Percentiles rank a stretch among this genome's conserved stretches.
phyloP scores from a whole-genome alignment of 2,113 vertebrate species.

The Ochotona princeps region DNA sequence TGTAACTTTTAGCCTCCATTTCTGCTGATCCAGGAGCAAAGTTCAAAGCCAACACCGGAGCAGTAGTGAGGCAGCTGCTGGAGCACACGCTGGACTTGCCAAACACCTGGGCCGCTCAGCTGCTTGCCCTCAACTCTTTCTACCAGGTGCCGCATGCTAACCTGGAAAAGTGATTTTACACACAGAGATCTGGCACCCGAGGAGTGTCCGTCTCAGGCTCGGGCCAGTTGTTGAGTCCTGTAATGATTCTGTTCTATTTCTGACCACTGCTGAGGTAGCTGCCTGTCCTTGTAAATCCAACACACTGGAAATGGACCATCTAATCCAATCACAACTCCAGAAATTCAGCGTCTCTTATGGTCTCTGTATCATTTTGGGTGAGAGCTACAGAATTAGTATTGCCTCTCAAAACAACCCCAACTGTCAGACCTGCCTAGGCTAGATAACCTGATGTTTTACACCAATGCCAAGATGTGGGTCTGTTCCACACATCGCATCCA shows the following conservation, averaged over 20 bases:
- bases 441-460: too few species aligned
- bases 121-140: neutral
- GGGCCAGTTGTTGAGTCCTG: neutral
- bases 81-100: neutral
- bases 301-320: neutral
- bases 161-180: neutral
- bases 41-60: too few species aligned
- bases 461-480: neutral
- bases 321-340: neutral
- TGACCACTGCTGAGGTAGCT: neutral
- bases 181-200: neutral
- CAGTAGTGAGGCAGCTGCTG: too few species aligned
- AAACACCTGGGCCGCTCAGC: accelerated
- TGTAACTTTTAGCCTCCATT: neutral
- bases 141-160: neutral
- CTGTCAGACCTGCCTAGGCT: neutral
- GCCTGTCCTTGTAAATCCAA: conserved; percentile 40
- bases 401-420: neutral
- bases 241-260: conserved; percentile 52
- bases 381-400: neutral
- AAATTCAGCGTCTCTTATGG: neutral
- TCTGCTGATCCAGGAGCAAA: accelerated
- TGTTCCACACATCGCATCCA: neutral
- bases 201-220: neutral
- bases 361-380: neutral